Conservation (phyloP, 2,888 invertebrate genomes). For the Candidula unifasciata region DNA sequence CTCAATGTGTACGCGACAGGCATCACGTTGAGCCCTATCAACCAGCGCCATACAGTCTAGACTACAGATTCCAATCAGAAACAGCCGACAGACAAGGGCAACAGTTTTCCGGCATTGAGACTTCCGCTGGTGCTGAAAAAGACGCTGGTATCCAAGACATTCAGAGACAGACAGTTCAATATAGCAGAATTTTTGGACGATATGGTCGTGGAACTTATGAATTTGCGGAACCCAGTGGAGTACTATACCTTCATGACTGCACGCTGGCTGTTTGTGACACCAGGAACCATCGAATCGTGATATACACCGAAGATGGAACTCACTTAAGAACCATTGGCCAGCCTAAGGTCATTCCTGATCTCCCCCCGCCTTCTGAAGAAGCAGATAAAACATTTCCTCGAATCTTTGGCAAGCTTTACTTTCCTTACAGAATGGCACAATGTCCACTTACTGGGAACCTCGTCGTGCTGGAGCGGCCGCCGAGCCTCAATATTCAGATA, state of each 20-base stretch:
- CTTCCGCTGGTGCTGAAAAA: not conserved
- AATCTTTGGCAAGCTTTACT: constrained; percentile 89
- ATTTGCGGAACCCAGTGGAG: constrained; percentile 99
- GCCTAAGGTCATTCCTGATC: constrained; percentile 81
- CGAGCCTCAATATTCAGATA: constrained; percentile 97
- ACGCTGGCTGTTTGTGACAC: constrained; percentile 90
- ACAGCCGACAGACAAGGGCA: not conserved
- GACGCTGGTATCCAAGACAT: not conserved
- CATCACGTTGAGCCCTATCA: not conserved
- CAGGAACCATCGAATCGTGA: constrained; percentile 96
- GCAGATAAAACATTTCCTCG: constrained; percentile 80
- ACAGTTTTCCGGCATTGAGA: not conserved
- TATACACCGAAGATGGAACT: constrained; percentile 98
- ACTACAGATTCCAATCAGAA: not conserved
- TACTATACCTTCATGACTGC: constrained; percentile 76
- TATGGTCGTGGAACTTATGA: constrained; percentile 91
- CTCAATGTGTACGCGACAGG: not conserved
- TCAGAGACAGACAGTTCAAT: constrained; percentile 96
- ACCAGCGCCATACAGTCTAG: not conserved
- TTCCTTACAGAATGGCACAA: constrained; percentile 98
- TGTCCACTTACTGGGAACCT: constrained; percentile 98
- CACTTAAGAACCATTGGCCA: constrained; percentile 83
- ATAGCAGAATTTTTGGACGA: constrained; percentile 99
- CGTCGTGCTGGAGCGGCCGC: constrained; percentile 96
- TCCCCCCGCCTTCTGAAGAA: not conserved